Conservation (phyloP, 2,888 invertebrate genomes). For the Scaptomyza polygonia region DNA sequence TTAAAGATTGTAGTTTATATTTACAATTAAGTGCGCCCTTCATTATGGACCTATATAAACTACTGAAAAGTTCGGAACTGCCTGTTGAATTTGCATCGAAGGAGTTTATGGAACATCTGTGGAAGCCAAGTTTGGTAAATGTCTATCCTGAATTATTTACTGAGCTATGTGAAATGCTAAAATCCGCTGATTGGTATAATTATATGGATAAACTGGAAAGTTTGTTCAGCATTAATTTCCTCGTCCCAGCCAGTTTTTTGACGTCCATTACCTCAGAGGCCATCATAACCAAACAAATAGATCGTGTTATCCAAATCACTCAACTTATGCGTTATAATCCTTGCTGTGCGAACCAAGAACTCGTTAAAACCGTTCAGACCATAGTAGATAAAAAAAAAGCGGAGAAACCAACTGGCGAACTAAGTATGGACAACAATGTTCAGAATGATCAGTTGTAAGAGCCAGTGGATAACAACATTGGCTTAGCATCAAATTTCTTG, state of each 20-base stretch:
- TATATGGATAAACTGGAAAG: constrained; percentile 25
- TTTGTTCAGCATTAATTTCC: constrained; percentile 24
- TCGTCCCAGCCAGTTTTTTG: constrained; percentile 30
- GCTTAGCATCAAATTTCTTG: not conserved
- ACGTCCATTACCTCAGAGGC: constrained; percentile 11
- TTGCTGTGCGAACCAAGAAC: not conserved
- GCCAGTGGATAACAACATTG: not conserved
- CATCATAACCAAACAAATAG: not conserved
- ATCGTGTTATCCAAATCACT: not conserved
- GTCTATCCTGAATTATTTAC: constrained; percentile 5
- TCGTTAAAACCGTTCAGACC: not conserved
- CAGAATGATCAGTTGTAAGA: not conserved
- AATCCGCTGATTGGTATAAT: constrained; percentile 43
- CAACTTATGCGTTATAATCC: too few species aligned
- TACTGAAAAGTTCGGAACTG: not conserved
- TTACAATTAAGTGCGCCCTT: constrained; percentile 1
- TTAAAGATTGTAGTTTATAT: constrained; percentile 47
- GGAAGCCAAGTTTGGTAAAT: constrained; percentile 28
- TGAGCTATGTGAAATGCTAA: constrained; percentile 33
- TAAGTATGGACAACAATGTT: not conserved
- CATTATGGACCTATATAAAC: constrained; percentile 8
- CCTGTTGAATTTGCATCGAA: constrained; percentile 2
- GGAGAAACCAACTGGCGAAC: too few species aligned
- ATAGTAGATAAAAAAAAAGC: not conserved
- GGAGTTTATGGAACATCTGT: constrained; percentile 50